Base-by-base conservation (phyloP, 2,797 vertebrate genomes). In the Xerus rutilus region DNA sequence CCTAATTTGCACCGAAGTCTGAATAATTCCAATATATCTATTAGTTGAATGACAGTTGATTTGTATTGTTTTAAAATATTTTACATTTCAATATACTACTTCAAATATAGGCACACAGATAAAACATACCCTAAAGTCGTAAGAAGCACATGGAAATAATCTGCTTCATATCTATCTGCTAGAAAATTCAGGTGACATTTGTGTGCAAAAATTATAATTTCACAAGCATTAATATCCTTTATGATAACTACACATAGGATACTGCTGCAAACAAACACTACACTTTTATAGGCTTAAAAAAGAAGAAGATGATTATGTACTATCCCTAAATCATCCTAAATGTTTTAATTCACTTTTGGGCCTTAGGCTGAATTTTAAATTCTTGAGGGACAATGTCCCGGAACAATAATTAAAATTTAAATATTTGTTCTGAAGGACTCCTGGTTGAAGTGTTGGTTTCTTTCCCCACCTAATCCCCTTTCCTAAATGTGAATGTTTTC, bases 381-480 rank as follows among this genome's bases (percentile, higher is more conserved):
- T 93, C 97, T 86, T 96, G 62, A 91, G 97, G 95, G 95, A 97
- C 59, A 69, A 83, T 76, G 83, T 97, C 96, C 96, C 97, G 93
- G 70, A 86, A 13, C 59, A 86, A 30, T 78, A 92, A 97, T 96
- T 97, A 94, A 77, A 92, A 82, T 57, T 74, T 78, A 97, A 92
- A 86, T 54, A 88, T 64, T 49, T 54, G 11, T 86, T 83, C 64
- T 78, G n/a, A 93, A 65, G 30, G 45, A 92, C 76, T 93, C 13
- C 32, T 91, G 30, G 23, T 21, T 52, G 9, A 64, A 25, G 28
- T 35, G 20, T 59, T 57, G 87, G 5, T 18, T 25, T 0, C 12
- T 43, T 9, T 28, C 0, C 7, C 0, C 1, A 14, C 15, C 23
- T 15, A 21, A 15, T 45, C 39, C 4, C 4, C 10, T 35, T 2